Conservation (phyloP, 37 sponge, comb jelly and placozoan genomes). For the Theonella swinhoei region DNA sequence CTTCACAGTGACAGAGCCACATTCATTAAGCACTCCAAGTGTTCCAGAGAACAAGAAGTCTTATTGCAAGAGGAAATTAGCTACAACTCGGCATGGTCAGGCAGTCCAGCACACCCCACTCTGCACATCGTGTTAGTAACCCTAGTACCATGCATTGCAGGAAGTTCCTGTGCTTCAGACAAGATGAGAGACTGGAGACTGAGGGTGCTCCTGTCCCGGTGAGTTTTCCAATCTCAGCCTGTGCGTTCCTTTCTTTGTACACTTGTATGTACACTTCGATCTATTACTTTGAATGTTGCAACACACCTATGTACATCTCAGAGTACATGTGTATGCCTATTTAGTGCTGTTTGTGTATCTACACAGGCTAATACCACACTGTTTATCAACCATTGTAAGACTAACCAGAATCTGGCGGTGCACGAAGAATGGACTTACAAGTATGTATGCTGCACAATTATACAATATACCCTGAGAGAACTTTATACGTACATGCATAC, state of each 20-base stretch:
- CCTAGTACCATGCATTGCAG: slow-evolving; percentile 10
- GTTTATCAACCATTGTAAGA: slow-evolving; percentile 96
- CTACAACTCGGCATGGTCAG: slow-evolving; percentile 84
- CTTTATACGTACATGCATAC: background rate
- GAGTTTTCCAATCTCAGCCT: too few relatives aligned
- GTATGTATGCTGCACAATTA: slow-evolving; percentile 38
- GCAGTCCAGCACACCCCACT: background rate
- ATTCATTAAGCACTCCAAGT: slow-evolving; percentile 89
- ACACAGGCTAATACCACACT: too few relatives aligned
- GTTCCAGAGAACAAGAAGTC: slow-evolving; percentile 84
- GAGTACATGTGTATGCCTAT: too few relatives aligned
- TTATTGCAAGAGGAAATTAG: slow-evolving; percentile 63
- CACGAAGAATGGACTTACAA: slow-evolving; percentile 79
- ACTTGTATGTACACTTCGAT: too few relatives aligned
- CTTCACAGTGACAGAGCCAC: slow-evolving; percentile 91
- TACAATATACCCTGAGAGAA: too few relatives aligned
- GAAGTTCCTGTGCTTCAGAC: slow-evolving; percentile 74
- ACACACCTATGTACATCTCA: too few relatives aligned
- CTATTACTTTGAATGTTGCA: too few relatives aligned
- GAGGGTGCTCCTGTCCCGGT: slow-evolving; percentile 88
- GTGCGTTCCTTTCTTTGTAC: background rate
- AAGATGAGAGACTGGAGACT: slow-evolving; percentile 80
- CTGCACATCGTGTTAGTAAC: background rate
- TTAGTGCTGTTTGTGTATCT: background rate
- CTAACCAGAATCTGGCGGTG: slow-evolving; percentile 89